A percentile compares a stretch with the other conserved stretches of the same genome.
These are phyloP conservation scores for Megalurothrips usitatus DNA, from an alignment of 2,888 invertebrate species.

Conservation along the genomic window DNA sequence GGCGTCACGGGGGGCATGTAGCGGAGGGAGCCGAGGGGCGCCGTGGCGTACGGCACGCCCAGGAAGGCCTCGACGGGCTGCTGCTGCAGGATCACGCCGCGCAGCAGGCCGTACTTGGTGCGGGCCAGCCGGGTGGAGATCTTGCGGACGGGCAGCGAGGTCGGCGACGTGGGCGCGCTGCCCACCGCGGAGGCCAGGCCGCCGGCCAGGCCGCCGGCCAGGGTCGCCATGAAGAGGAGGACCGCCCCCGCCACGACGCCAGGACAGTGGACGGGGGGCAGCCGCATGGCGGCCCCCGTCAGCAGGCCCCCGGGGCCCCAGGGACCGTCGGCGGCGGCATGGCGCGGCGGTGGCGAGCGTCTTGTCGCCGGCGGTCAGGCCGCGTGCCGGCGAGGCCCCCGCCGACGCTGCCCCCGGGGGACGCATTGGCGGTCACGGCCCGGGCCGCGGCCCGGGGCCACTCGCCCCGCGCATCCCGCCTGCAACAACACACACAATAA, in stretches of 20 bases:
- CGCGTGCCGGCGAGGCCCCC: constrained; percentile 27
- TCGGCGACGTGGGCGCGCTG: constrained; percentile 42
- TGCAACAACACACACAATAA: neutral
- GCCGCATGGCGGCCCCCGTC: constrained; percentile 23
- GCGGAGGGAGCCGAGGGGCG: constrained; percentile 82
- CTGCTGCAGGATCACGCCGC: constrained; percentile 78
- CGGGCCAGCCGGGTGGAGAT: constrained; percentile 77
- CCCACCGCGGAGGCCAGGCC: constrained; percentile 26
- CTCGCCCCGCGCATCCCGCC: neutral
- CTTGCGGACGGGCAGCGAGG: constrained; percentile 60
- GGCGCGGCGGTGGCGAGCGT: neutral
- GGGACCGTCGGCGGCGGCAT: constrained; percentile 2
- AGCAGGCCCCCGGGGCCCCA: neutral
- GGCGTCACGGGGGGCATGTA: constrained; percentile 95
- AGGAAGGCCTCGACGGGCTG: constrained; percentile 85
- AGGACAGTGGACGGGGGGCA: constrained; percentile 22
- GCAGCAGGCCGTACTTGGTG: constrained; percentile 84
- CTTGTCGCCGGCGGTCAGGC: neutral
- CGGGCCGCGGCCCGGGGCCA: neutral
- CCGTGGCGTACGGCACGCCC: constrained; percentile 90
- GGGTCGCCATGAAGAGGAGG: constrained; percentile 11
- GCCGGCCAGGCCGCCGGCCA: constrained; percentile 1
- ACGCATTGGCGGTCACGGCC: constrained; percentile 10
- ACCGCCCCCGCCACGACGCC: constrained; percentile 16
- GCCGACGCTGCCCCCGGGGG: neutral